phyloP scores from a whole-genome alignment of 2,888 invertebrate genomes.

The Drosophila putrida region DNA sequence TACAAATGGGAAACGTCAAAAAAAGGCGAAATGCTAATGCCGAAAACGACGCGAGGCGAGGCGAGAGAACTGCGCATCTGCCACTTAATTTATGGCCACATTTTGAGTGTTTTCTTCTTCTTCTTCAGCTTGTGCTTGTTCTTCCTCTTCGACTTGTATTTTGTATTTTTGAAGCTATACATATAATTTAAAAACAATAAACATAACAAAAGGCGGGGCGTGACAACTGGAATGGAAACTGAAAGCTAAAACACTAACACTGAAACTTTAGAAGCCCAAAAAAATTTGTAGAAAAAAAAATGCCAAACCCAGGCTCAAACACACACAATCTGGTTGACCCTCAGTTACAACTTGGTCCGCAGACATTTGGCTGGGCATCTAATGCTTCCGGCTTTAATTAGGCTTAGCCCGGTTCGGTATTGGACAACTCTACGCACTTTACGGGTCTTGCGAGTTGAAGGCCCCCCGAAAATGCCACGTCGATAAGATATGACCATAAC shows the following conservation, averaged over 20 bases:
- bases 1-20: conserved; percentile 45
- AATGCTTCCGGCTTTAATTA: conserved; percentile 79
- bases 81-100: conserved; percentile 57
- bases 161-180: conserved; percentile 36
- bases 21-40: conserved; percentile 59
- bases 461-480: conserved; percentile 24
- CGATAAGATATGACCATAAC: conserved; percentile 53
- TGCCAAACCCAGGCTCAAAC: conserved; percentile 21
- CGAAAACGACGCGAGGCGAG: conserved; percentile 37
- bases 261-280: conserved; percentile 19
- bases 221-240: conserved; percentile 64
- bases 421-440: conserved; percentile 3
- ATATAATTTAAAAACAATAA: conserved; percentile 70
- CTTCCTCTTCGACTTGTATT: conserved; percentile 11
- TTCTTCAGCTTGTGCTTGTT: neutral
- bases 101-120: conserved; percentile 26
- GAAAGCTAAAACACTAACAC: conserved; percentile 12
- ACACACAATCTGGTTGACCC: conserved; percentile 43
- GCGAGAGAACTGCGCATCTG: conserved; percentile 58
- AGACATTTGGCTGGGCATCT: conserved; percentile 49
- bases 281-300: no score
- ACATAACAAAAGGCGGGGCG: conserved; percentile 67
- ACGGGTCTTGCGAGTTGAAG: conserved; percentile 50
- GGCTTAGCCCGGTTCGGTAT: conserved; percentile 50
- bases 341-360: conserved; percentile 52